Evolutionary conservation across 2,888 invertebrate species (phyloP).

Genomic region (Galerucella calmariensis): DNA sequence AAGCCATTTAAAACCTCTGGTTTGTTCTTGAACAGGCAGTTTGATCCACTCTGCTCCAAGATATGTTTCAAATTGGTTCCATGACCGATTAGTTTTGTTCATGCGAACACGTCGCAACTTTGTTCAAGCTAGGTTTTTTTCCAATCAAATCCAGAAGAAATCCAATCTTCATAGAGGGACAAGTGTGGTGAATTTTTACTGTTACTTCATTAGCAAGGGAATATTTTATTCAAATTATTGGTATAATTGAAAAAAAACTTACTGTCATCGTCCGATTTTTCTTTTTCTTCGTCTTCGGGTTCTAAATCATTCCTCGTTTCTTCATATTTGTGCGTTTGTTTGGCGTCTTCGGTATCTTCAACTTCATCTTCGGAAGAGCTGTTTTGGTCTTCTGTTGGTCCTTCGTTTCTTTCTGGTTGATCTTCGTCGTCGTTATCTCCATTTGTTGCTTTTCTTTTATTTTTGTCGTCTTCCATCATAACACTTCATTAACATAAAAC

Average conservation of each 20-base stretch:
- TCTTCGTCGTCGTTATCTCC: constrained; percentile 58
- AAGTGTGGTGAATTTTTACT: too few relatives aligned
- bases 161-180: too few relatives aligned
- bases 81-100: too few relatives aligned
- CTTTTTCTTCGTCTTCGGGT: constrained; percentile 65
- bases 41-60: too few relatives aligned
- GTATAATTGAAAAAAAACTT: background rate
- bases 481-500: constrained; percentile 55
- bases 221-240: too few relatives aligned
- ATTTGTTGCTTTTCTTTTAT: constrained; percentile 28
- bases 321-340: constrained; percentile 60
- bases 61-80: too few relatives aligned
- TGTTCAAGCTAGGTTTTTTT: too few relatives aligned
- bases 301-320: constrained; percentile 66
- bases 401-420: constrained; percentile 38
- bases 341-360: constrained; percentile 69
- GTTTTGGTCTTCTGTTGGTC: constrained; percentile 44
- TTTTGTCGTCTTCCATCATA: constrained; percentile 61
- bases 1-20: too few relatives aligned
- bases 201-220: too few relatives aligned
- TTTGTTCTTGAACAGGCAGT: too few relatives aligned
- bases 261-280: constrained; percentile 47
- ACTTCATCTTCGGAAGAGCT: constrained; percentile 77
- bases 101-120: too few relatives aligned
- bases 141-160: too few relatives aligned